Base-by-base conservation (phyloP, 2,113 vertebrate species). In the Hypomesus transpacificus region DNA sequence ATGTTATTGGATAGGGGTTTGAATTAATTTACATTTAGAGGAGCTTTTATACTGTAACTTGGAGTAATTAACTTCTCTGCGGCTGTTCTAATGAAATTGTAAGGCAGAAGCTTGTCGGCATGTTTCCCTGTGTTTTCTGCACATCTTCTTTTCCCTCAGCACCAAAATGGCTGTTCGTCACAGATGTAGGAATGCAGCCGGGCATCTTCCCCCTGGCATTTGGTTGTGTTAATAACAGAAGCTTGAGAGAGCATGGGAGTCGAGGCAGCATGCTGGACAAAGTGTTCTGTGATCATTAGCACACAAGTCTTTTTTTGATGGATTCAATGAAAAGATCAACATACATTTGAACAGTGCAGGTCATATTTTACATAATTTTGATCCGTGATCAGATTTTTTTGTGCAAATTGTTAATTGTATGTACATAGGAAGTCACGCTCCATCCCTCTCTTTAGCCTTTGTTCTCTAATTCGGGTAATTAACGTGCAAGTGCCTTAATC, bases 181-280 rank as follows among this genome's bases (percentile, higher is more conserved):
- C 72, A 82, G 68, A 77, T 70, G 72, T 74, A 70, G 73, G 39
- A 18, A 66, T 26, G 56, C 53, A 58, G 68, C 70, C 69, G 14
- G 51, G n/a, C 24, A 39, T 31, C 53, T 54, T 57, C 70, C 66
- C 22, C 11, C 7, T 63, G 70, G 76, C 69, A 76, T 85, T 87
- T 79, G 62, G 31, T 69, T 68, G 64, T 66, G 66, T 82, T 77
- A 74, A 74, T 75, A 69, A 80, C 79, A 69, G 56, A 60, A 69
- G 50, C 66, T 58, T 56, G n/a, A 76, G 63, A 66, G 63, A 75
- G 70, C 69, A 73, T 39, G 31, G 39, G 28, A 28, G 70, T 46
- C 46, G 18, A 57, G 61, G 70, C 68, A 46, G 39, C 9, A 9
- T 46, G 1, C 39, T 46, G 39, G 39, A 46, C 39, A 11, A 46